phyloP scores from a whole-genome alignment of 1,140 invertebrate genomes.

The Nylanderia fulva region DNA sequence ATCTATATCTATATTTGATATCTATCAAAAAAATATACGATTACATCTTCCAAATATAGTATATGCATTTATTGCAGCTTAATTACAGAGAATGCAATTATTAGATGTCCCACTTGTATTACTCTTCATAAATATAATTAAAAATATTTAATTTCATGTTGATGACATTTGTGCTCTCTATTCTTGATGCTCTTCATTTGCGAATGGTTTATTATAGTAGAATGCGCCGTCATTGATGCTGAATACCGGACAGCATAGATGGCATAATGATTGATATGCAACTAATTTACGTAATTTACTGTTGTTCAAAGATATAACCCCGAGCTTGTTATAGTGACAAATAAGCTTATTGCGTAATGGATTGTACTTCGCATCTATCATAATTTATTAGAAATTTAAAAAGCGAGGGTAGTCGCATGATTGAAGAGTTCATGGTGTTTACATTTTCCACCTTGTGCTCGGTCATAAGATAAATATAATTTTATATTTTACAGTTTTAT shows the following conservation, averaged over 20 bases:
- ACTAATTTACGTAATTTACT: constrained; percentile 38
- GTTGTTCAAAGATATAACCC: constrained; percentile 30
- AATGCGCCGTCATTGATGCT: constrained; percentile 23
- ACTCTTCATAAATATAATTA: constrained; percentile 34
- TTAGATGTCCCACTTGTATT: constrained; percentile 9
- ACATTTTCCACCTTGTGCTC: background rate
- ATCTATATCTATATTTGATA: background rate
- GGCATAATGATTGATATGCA: constrained; percentile 32
- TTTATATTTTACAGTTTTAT: background rate
- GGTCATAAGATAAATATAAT: background rate
- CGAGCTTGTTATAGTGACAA: constrained; percentile 20
- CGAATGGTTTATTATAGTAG: constrained; percentile 26
- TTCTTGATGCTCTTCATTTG: constrained; percentile 7
- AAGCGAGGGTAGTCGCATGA: constrained; percentile 1
- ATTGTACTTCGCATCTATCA: constrained; percentile 24
- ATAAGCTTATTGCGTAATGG: constrained; percentile 12
- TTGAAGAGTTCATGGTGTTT: constrained; percentile 5
- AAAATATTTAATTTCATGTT: constrained; percentile 29
- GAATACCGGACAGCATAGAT: background rate
- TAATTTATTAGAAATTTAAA: constrained; percentile 28
- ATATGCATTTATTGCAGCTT: background rate
- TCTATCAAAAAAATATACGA: background rate
- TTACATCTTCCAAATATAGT: background rate
- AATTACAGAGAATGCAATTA: background rate
- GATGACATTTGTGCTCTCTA: constrained; percentile 3